These are phyloP conservation scores for Lemur catta DNA, from an alignment of 2,797 vertebrate species.

Conservation along the genomic window DNA sequence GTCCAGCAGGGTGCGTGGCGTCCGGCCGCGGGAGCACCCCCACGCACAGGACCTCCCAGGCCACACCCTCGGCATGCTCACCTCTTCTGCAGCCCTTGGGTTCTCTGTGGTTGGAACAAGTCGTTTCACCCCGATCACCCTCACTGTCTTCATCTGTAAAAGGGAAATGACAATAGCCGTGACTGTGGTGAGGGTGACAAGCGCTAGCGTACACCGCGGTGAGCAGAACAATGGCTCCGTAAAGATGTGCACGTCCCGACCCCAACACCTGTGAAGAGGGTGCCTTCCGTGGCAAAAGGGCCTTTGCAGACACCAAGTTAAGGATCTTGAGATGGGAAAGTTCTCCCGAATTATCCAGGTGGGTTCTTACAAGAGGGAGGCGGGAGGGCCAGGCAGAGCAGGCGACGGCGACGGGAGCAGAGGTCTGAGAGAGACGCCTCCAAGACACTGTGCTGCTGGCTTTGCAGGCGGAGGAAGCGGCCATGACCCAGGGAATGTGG, in stretches of 20 bases:
- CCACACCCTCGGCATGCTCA: not conserved
- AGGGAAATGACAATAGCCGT: not conserved
- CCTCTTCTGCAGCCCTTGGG: too few relatives aligned
- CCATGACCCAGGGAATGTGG: not conserved
- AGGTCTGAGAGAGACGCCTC: not conserved
- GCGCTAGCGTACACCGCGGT: not conserved
- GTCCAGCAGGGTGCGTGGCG: rapidly evolving
- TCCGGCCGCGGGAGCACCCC: too few relatives aligned
- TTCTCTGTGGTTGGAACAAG: too few relatives aligned
- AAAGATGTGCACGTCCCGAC: not conserved
- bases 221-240: too few relatives aligned
- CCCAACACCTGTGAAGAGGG: not conserved
- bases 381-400: not conserved
- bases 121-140: rapidly evolving
- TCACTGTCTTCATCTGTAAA: not conserved
- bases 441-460: not conserved
- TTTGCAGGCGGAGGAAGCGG: not conserved
- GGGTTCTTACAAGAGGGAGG: not conserved
- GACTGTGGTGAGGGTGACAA: not conserved
- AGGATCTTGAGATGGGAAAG: not conserved
- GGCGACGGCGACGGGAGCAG: rapidly evolving
- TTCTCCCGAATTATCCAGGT: not conserved
- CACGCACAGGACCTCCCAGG: not conserved
- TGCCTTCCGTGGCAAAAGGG: not conserved
- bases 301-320: too few relatives aligned